phyloP scores from a whole-genome alignment of 1,140 invertebrate species.

The Gyrodactylus salaris region DNA sequence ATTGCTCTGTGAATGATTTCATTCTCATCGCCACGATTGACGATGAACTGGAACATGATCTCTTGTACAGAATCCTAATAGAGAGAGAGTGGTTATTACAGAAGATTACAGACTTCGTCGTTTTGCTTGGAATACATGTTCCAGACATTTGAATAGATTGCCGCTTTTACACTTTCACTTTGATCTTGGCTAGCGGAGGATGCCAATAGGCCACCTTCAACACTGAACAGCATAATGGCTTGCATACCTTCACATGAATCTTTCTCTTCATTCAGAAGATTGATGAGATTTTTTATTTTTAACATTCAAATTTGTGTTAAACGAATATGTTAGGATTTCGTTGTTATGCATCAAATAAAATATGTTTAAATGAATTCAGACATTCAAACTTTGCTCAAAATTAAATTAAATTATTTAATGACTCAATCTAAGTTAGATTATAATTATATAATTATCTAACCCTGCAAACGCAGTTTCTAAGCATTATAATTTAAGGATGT shows the following conservation, averaged over 20 bases:
- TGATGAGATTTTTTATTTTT: neutral
- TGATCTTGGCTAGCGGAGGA: neutral
- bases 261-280: neutral
- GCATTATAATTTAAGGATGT: too few species aligned
- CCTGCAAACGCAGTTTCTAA: too few species aligned
- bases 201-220: neutral
- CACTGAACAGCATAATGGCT: neutral
- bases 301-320: neutral
- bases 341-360: too few species aligned
- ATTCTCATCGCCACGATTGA: neutral
- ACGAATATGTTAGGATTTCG: too few species aligned
- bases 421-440: too few species aligned
- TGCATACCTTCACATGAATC: neutral
- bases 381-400: too few species aligned
- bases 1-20: neutral
- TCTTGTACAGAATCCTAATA: neutral
- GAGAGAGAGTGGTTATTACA: too few species aligned
- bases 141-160: neutral
- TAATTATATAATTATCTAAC: too few species aligned
- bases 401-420: too few species aligned
- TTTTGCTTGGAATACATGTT: neutral
- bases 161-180: neutral
- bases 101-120: neutral
- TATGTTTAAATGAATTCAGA: too few species aligned
- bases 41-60: neutral